phyloP scores from a whole-genome alignment of 2,113 vertebrate species.

The Stegastes partitus region DNA sequence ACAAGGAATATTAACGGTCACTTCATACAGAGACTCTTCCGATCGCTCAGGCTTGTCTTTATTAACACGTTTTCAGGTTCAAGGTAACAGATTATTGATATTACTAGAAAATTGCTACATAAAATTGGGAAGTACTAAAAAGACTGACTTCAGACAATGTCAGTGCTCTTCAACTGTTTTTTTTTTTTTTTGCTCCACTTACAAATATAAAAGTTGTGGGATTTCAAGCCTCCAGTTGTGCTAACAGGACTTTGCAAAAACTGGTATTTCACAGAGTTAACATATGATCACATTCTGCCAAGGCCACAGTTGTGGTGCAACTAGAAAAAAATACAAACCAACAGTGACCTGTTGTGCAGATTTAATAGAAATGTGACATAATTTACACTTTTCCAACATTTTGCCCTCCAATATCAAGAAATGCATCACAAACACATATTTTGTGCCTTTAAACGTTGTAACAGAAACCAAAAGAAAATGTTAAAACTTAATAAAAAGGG shows the following conservation, averaged over 20 bases:
- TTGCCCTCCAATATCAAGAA: not conserved
- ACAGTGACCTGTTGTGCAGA: not conserved
- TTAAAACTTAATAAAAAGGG: too few species aligned
- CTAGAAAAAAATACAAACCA: not conserved
- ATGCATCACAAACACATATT: not conserved
- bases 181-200: not conserved
- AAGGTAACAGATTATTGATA: too few species aligned
- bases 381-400: not conserved
- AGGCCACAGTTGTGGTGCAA: not conserved
- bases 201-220: not conserved
- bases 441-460: too few species aligned
- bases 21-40: too few species aligned
- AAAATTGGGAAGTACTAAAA: too few species aligned
- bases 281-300: not conserved
- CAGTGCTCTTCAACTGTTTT: not conserved
- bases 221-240: not conserved
- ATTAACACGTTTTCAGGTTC: too few species aligned
- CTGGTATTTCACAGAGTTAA: too few species aligned
- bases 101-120: too few species aligned
- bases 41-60: too few species aligned
- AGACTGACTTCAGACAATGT: too few species aligned
- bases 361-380: constrained; percentile 1
- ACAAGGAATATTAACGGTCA: too few species aligned
- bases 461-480: too few species aligned
- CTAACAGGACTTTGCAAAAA: not conserved